Evolutionary conservation across 92 coral and sea anemone species (phyloP).

Genomic region (Epizoanthus stellaris): DNA sequence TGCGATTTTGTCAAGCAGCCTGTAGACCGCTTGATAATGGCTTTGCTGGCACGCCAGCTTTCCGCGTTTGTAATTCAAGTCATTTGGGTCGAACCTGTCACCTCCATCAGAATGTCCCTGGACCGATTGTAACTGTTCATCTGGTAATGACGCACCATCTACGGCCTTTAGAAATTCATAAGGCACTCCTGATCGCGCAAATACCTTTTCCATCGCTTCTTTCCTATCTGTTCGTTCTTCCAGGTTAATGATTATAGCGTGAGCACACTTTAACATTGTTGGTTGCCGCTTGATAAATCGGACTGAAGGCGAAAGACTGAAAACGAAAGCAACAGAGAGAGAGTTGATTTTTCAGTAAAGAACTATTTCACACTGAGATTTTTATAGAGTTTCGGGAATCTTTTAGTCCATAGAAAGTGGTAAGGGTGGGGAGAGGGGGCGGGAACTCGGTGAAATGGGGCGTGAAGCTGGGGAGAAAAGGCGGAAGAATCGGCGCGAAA

Average conservation of each 20-base stretch:
- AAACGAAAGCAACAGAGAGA: no score
- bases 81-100: not conserved
- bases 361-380: no score
- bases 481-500: no score
- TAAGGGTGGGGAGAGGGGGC: no score
- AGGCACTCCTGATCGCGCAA: not conserved
- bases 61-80: not conserved
- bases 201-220: not conserved
- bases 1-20: not conserved
- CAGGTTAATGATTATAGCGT: not conserved
- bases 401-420: no score
- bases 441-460: no score
- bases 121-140: not conserved
- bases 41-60: not conserved
- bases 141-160: not conserved
- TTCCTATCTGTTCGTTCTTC: not conserved
- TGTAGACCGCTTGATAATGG: not conserved
- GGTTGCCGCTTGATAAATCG: no score
- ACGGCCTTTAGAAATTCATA: not conserved
- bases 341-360: no score
- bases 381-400: no score
- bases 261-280: not conserved
- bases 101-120: slow-evolving; percentile 6
- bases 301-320: no score
- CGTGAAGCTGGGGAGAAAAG: no score